Base-by-base conservation (phyloP, 2,888 invertebrate species). In the Andrena dorsata region DNA sequence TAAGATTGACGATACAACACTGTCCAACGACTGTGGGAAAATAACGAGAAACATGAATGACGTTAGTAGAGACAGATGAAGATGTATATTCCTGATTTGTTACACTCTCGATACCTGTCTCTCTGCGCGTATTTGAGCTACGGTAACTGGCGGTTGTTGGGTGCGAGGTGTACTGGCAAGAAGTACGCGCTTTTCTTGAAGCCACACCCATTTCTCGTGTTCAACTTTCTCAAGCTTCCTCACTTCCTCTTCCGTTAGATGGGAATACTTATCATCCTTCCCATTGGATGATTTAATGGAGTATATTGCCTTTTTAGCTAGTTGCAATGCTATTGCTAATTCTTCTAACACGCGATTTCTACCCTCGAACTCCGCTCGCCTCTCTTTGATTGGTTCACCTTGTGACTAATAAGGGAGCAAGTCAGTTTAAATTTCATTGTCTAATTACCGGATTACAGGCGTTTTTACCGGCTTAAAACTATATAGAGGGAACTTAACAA, bases 361-460 rank as follows among this genome's bases (percentile, higher is more conserved):
- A 16, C 97, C 95, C 92, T 98, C 97, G 86, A 95, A 97, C 94
- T 99, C 99, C 56, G 96, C 94, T 88, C 96, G 96, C 63, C 99
- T 96, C 86, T 96, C 96, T 91, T 97, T 97, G 76, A 99, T 97
- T 0, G 99, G 98, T 92, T 98, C 98, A 10, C 99, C 99, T 94
- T 97, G 95, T 83, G 96, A 95, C 95, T 97, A 95, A 87, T 32
- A 26, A 16, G 23, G 8, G 66, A 6, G 47, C 2, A 49, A 0
- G 32, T 10, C 1, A 56, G 49, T 61, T 61, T 26, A 35, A 32
- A 35, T n/a, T 64, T 30, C 23, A n/a, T 7, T 16, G 7, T 4
- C 41, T 41, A 41, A 41, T 41, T 41, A 16, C 4, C 1, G 41
- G 16, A 41, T 41, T 41, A 4, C 41, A 41, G 41, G 16, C 16